phyloP scores from a whole-genome alignment of 35 echinoderm and acorn worm species.

The Hemicentrotus pulcherrimus region DNA sequence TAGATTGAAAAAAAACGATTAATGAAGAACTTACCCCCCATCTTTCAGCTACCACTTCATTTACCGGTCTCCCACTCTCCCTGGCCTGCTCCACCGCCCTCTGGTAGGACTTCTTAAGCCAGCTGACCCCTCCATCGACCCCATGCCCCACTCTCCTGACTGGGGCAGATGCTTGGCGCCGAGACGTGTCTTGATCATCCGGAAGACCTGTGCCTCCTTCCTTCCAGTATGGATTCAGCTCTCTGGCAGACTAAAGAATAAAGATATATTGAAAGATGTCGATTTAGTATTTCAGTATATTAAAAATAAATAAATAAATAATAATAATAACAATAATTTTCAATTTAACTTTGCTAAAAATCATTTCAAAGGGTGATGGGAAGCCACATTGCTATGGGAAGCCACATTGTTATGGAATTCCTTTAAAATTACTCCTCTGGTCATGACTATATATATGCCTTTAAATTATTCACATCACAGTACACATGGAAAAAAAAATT shows the following conservation, averaged over 20 bases:
- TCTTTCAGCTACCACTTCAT: conserved; percentile 79
- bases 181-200: conserved; percentile 62
- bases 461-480: too few species aligned
- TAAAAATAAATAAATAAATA: background rate
- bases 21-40: conserved; percentile 77
- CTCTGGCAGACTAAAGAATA: conserved; percentile 51
- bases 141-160: conserved; percentile 56
- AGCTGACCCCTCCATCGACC: conserved; percentile 65
- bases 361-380: too few species aligned
- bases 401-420: too few species aligned
- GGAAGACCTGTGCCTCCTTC: conserved; percentile 89
- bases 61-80: conserved; percentile 67
- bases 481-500: too few species aligned
- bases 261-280: background rate
- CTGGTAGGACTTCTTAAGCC: conserved; percentile 87
- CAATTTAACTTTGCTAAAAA: background rate
- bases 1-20: background rate
- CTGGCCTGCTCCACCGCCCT: conserved; percentile 74
- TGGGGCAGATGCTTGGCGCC: background rate
- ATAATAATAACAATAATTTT: too few species aligned
- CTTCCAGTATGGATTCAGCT: conserved; percentile 99
- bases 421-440: too few species aligned
- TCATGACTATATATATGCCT: too few species aligned
- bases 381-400: too few species aligned
- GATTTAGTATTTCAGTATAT: conserved; percentile 18